phyloP scores from a whole-genome alignment of 1,140 invertebrate genomes.

The Cydia splendana region DNA sequence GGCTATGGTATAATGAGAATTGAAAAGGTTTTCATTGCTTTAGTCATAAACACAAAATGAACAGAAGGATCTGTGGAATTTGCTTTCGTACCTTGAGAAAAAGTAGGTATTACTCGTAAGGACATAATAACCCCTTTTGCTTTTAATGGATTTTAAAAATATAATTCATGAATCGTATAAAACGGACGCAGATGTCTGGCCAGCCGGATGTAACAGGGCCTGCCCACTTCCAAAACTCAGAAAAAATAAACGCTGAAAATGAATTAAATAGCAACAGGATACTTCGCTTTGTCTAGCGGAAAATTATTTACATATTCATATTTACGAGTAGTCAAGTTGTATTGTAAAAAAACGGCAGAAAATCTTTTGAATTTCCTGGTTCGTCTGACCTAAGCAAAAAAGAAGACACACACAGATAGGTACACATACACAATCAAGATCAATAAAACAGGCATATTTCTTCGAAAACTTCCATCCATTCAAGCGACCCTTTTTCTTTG shows the following conservation, averaged over 20 bases:
- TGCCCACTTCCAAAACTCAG: constrained; percentile 24
- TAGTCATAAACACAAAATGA: not conserved
- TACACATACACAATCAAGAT: too few species aligned
- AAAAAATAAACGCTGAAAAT: constrained; percentile 31
- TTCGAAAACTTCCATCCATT: too few species aligned
- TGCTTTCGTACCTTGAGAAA: not conserved
- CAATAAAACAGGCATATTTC: too few species aligned
- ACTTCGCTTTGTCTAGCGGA: not conserved
- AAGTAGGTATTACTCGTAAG: not conserved
- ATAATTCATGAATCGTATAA: constrained; percentile 4
- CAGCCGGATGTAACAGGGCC: constrained; percentile 16
- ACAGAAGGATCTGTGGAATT: not conserved
- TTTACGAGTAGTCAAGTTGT: not conserved
- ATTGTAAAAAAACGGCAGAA: too few species aligned
- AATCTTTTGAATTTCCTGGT: too few species aligned
- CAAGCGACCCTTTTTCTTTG: too few species aligned
- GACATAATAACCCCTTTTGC: not conserved
- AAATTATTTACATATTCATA: not conserved
- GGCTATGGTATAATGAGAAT: too few species aligned
- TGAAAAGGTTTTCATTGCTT: too few species aligned
- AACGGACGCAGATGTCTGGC: constrained; percentile 28
- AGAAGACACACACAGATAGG: too few species aligned
- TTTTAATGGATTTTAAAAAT: constrained; percentile 1
- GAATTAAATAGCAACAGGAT: not conserved
- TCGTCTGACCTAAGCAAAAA: too few species aligned